Evolutionary conservation across 2,113 vertebrate species (phyloP).

Genomic region (Daboia siamensis): DNA sequence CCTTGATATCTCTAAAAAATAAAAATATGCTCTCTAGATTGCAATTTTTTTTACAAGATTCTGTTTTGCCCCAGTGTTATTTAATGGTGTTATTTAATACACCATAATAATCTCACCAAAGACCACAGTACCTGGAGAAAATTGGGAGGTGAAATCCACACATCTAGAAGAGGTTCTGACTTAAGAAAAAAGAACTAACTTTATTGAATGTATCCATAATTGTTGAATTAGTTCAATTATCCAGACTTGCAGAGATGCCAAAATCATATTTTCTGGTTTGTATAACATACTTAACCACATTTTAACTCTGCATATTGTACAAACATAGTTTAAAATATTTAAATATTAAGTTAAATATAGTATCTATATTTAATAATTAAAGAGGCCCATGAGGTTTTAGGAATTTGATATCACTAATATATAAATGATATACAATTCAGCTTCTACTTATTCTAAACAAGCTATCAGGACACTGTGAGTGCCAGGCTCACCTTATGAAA

Average conservation of each 20-base stretch:
- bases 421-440: neutral
- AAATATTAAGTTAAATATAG: neutral
- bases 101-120: neutral
- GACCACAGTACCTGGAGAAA: neutral
- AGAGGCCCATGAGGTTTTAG: neutral
- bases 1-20: neutral
- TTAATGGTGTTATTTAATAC: neutral
- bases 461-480: neutral
- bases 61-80: neutral
- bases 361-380: neutral
- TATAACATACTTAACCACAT: neutral
- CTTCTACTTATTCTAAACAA: neutral
- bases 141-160: neutral
- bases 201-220: neutral
- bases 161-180: neutral
- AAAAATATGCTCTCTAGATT: neutral
- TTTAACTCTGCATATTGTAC: neutral
- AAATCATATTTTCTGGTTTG: no score
- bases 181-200: neutral
- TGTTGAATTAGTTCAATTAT: neutral
- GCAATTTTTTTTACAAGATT: neutral
- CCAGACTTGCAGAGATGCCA: no score
- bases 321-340: neutral
- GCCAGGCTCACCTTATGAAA: no score
- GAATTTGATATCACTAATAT: neutral